Base-by-base conservation (phyloP, 2,888 invertebrate species). In the Eristalis arbustorum region DNA sequence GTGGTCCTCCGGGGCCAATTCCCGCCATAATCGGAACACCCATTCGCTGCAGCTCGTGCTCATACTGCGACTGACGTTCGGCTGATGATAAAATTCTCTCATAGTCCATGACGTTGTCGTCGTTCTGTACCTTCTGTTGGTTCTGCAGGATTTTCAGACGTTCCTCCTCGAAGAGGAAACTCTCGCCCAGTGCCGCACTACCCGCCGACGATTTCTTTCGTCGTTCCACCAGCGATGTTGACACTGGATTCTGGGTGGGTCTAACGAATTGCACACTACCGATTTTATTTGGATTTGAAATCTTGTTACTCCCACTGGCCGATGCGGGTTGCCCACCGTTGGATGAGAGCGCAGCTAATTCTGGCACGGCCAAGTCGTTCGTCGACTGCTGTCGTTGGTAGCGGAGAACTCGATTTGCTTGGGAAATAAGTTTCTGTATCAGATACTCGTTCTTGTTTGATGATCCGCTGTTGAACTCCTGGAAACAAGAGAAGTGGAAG, bases 111-210 rank as follows among this genome's bases (percentile, higher is more conserved):
- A 89, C 90, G 89, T 88, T 89, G 77, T 90, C 91, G 77, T 88
- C 92, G 93, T 92, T 90, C 90, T 93, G 90, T 90, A 93, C 89
- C 49, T 93, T 92, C 83, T 93, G 93, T 83, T 93, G 91, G 88
- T 93, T 93, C 72, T 92, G 93, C 2, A 93, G 89, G 25, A 92
- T 92, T 89, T 91, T 91, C 4, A 92, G 85, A 13, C 93, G 92
- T 84, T 92, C 92, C 88, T 92, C 92, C 84, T 92, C 93, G 66
- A 92, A 92, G 0, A 92, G 89, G 80, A 90, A 92, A 77, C 90
- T 92, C 74, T 92, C 92, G 67, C 90, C 91, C 28, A 91, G 78
- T 2, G 91, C 90, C 10, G 88, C 88, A 37, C 79, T 77, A 14
- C 89, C 84, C 13, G 91, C 89, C 25, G 89, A 89, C 8, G 90